Evolutionary conservation across 2,888 invertebrate genomes (phyloP).

Genomic region (Agonopterix alstromeriana): DNA sequence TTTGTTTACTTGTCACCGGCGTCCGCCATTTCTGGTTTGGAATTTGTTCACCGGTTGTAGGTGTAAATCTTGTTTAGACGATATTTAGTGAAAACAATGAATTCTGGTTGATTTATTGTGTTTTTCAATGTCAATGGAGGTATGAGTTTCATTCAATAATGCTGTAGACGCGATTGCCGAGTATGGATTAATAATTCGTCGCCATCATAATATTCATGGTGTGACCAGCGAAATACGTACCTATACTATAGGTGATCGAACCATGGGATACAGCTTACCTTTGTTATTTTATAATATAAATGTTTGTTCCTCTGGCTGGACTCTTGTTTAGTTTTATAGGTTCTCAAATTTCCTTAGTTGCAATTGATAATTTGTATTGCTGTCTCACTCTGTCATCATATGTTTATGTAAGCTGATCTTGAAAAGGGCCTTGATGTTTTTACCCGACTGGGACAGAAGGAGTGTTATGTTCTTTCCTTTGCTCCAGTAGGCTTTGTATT

Average conservation of each 20-base stretch:
- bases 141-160: not conserved
- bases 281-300: too few relatives aligned
- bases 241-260: not conserved
- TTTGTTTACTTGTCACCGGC: slow-evolving; percentile 79
- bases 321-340: too few relatives aligned
- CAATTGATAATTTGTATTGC: too few relatives aligned
- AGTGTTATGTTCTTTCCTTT: too few relatives aligned
- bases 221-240: not conserved
- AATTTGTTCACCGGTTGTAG: slow-evolving; percentile 65
- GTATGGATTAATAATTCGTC: slow-evolving; percentile 3
- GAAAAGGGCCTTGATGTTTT: too few relatives aligned
- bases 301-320: too few relatives aligned
- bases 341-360: too few relatives aligned
- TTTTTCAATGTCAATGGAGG: not conserved
- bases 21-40: slow-evolving; percentile 75
- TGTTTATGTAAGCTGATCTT: too few relatives aligned
- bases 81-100: not conserved
- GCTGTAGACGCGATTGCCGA: not conserved
- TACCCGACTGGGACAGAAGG: too few relatives aligned
- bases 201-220: slow-evolving; percentile 8
- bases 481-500: too few relatives aligned
- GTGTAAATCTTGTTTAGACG: not conserved
- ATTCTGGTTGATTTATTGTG: not conserved
- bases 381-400: too few relatives aligned
- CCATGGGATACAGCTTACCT: too few relatives aligned